Percentiles rank a stretch among this genome's conserved stretches.
phyloP scores from a whole-genome alignment of 2,888 invertebrate species.

The Conomelus anceps region DNA sequence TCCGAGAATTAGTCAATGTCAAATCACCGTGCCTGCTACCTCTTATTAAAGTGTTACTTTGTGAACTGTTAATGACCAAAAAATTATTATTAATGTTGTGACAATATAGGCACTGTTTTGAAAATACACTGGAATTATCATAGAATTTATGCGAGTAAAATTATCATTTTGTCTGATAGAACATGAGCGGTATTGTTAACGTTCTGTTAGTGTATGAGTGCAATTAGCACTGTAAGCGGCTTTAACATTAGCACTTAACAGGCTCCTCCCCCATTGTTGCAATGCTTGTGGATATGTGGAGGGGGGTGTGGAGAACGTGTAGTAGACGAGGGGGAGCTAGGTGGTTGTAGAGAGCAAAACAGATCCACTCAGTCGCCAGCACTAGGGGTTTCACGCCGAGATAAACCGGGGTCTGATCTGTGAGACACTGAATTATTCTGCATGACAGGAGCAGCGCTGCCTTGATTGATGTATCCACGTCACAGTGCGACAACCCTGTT shows the following conservation, averaged over 20 bases:
- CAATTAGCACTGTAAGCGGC: not conserved
- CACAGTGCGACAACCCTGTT: not conserved
- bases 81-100: not conserved
- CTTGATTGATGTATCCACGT: not conserved
- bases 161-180: not conserved
- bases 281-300: not conserved
- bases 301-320: not conserved
- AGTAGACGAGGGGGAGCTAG: not conserved
- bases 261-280: not conserved
- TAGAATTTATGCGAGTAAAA: not conserved
- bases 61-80: not conserved
- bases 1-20: too few relatives aligned
- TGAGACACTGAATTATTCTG: not conserved
- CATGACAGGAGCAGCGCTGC: not conserved
- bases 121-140: not conserved
- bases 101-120: not conserved
- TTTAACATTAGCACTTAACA: not conserved
- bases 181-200: too few relatives aligned
- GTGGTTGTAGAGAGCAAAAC: not conserved
- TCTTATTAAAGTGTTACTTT: too few relatives aligned
- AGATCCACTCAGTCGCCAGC: not conserved
- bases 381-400: not conserved
- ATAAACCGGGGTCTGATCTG: not conserved
- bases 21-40: too few relatives aligned
- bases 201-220: not conserved